Base-by-base conservation (phyloP, 2,113 vertebrate genomes). In the Bubo scandiacus region DNA sequence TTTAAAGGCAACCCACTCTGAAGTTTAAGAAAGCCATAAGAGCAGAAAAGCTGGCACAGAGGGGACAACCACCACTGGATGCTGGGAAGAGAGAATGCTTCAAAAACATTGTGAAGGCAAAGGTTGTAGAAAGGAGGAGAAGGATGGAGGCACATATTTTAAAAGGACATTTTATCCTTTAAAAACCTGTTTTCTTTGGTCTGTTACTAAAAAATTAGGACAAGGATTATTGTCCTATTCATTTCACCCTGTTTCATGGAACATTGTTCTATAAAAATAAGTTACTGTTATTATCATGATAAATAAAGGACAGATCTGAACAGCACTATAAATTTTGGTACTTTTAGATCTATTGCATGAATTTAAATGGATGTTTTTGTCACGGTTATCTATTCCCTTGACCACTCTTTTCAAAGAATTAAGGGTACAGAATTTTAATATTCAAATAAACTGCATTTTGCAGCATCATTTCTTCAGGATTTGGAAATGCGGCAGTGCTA, bases 331-430 rank as follows among this genome's bases (percentile, higher is more conserved):
- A 96, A 98, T 97, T 98, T 68, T 86, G 86, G 94, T 96, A 90
- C 85, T 92, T 97, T 98, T 97, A 97, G 93, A 97, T 97, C 93
- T 97, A 97, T 96, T 97, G 94, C 94, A 97, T 96, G 94, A 97
- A 97, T 97, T 97, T 98, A 97, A 98, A 98, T 97, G 81, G 96
- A 97, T 86, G 83, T 77, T 96, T 97, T 98, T 98, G 97, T 98
- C 96, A 97, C 34, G 30, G 92, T 96, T 98, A 98, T 97, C 96
- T 96, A 65, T 96, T 94, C 72, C 59, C 72, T 91, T 97, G 94
- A 96, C 95, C 94, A 96, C 93, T 93, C 88, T 95, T 94, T 96
- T 96, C 82, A 96, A 90, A 95, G 97, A 97, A 97, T 97, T 97
- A 97, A 97, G 91, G 68, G 70, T 73, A 77, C 47, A 81, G 92